Conservation (phyloP, 2,888 invertebrate genomes). For the Phytoseiulus persimilis region DNA sequence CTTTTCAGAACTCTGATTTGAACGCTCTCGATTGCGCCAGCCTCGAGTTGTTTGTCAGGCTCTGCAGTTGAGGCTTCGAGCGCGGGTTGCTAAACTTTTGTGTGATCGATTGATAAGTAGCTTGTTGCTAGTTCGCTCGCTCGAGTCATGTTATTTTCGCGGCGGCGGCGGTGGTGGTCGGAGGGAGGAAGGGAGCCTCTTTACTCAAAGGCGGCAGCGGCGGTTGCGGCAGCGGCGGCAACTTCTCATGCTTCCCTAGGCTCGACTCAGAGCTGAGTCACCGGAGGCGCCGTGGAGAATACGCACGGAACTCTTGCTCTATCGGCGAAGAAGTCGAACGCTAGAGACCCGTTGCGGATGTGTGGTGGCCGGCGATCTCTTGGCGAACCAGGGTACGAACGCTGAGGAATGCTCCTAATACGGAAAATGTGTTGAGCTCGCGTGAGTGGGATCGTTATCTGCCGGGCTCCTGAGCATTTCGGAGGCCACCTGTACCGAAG, state of each 20-base stretch:
- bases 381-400: no score
- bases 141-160: no score
- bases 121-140: neutral
- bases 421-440: no score
- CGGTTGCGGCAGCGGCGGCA: neutral
- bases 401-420: no score
- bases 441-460: no score
- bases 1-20: neutral
- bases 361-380: no score
- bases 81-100: neutral
- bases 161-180: no score
- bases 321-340: neutral
- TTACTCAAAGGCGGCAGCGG: neutral
- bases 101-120: neutral
- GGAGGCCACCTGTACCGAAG: no score
- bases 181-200: neutral
- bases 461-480: no score
- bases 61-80: neutral
- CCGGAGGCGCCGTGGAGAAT: neutral
- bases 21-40: neutral
- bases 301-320: neutral
- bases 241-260: neutral
- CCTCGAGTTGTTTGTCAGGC: neutral
- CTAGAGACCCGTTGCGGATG: no score
- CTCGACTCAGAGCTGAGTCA: constrained; percentile 5